These are phyloP conservation scores for Heliconius melpomene DNA, from an alignment of 1,140 invertebrate genomes.

Conservation along the genomic window DNA sequence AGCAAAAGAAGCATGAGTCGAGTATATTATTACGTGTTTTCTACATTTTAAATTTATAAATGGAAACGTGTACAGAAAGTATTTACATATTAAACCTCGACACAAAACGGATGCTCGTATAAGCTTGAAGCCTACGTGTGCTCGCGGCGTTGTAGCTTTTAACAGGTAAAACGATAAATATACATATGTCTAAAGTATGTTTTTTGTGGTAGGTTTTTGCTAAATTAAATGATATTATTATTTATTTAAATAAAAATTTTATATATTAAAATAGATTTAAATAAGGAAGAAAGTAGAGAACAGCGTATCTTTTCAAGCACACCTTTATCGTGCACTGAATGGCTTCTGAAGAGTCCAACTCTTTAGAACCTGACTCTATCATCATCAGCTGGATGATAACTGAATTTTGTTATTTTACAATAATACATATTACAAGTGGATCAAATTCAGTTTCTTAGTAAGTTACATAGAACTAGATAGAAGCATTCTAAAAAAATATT, in stretches of 20 bases:
- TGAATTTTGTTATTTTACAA: too few relatives aligned
- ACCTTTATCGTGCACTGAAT: too few relatives aligned
- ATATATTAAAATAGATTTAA: too few relatives aligned
- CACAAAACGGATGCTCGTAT: neutral
- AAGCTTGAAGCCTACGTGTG: neutral
- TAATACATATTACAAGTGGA: too few relatives aligned
- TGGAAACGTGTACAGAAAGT: neutral
- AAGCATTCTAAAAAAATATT: too few relatives aligned
- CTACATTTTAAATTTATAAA: conserved; percentile 4
- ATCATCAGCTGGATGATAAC: too few relatives aligned
- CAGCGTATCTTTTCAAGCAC: too few relatives aligned
- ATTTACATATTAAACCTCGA: conserved; percentile 5
- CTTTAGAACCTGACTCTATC: too few relatives aligned
- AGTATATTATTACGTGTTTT: neutral
- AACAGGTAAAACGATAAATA: neutral
- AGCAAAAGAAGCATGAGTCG: neutral
- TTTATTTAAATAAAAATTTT: neutral
- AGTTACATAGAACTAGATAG: neutral
- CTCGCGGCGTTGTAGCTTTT: neutral
- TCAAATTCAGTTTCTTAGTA: too few relatives aligned
- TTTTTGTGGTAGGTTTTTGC: neutral
- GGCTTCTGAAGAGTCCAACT: too few relatives aligned
- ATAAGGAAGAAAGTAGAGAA: too few relatives aligned
- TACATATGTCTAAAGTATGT: neutral
- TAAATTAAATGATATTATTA: neutral